Conservation (phyloP, 2,888 invertebrate genomes). For the Fissipunctia ypsillon region DNA sequence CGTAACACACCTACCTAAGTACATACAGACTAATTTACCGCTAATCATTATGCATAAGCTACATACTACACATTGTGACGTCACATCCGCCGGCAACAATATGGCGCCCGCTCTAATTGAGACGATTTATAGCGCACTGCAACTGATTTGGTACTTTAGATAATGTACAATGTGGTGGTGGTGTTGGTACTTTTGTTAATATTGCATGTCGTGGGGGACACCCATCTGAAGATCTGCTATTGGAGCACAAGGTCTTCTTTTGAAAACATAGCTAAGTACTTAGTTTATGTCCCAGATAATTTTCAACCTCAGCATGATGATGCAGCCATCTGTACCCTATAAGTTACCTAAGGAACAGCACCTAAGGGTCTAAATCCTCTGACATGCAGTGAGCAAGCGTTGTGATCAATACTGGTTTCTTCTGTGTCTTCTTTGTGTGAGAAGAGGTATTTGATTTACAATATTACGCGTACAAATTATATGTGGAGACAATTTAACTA, state of each 20-base stretch:
- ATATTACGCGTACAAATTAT: not conserved
- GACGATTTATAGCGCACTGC: conserved; percentile 48
- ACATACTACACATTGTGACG: conserved; percentile 47
- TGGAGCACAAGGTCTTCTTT: not conserved
- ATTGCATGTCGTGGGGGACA: no score
- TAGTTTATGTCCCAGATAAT: not conserved
- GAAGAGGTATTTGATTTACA: not conserved
- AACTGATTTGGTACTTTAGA: conserved; percentile 50
- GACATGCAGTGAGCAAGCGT: not conserved
- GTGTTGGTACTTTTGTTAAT: conserved; percentile 24
- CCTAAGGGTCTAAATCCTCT: not conserved
- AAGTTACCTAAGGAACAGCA: not conserved
- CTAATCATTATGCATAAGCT: conserved; percentile 54
- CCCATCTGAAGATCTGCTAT: not conserved
- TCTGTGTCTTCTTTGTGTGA: no score
- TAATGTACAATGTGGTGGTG: not conserved
- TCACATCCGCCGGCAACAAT: conserved; percentile 61
- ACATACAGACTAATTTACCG: conserved; percentile 41
- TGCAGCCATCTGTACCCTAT: not conserved
- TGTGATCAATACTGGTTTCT: no score
- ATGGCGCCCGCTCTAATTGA: conserved; percentile 63
- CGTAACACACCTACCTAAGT: conserved; percentile 24
- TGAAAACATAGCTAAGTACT: not conserved
- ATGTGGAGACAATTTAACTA: not conserved
- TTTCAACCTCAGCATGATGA: no score